Evolutionary conservation across 2,797 vertebrate species (phyloP).

Genomic region (Zonotrichia albicollis): DNA sequence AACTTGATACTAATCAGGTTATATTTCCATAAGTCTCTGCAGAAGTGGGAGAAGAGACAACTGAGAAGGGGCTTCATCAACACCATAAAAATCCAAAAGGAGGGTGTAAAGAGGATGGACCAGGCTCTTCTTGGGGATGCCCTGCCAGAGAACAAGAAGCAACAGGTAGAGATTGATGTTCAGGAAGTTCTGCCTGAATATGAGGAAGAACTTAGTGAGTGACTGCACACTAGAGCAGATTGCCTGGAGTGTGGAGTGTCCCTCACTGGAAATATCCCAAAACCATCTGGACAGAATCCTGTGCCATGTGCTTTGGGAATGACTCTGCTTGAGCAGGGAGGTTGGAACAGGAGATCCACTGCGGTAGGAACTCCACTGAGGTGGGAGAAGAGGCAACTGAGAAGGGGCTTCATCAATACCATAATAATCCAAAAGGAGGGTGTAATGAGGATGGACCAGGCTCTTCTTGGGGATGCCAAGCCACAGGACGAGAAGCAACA

Average conservation of each 20-base stretch:
- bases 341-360: too few relatives aligned
- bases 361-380: too few relatives aligned
- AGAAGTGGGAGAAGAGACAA: not conserved
- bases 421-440: not conserved
- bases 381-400: not conserved
- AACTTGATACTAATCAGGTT: not conserved
- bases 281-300: fast-evolving
- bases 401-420: fast-evolving
- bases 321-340: not conserved
- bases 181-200: not conserved
- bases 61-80: not conserved
- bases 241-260: too few relatives aligned
- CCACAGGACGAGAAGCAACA: not conserved
- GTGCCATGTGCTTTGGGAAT: not conserved
- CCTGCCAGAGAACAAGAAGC: not conserved
- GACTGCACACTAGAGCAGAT: not conserved
- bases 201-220: not conserved
- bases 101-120: not conserved
- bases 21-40: not conserved
- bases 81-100: fast-evolving
- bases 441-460: not conserved
- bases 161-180: not conserved
- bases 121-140: not conserved
- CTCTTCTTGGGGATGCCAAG: not conserved
- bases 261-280: not conserved